A percentile compares a stretch with the other conserved stretches of the same genome.
Conservation (phyloP, 2,113 vertebrate species). For the Ochotona curzoniae region DNA sequence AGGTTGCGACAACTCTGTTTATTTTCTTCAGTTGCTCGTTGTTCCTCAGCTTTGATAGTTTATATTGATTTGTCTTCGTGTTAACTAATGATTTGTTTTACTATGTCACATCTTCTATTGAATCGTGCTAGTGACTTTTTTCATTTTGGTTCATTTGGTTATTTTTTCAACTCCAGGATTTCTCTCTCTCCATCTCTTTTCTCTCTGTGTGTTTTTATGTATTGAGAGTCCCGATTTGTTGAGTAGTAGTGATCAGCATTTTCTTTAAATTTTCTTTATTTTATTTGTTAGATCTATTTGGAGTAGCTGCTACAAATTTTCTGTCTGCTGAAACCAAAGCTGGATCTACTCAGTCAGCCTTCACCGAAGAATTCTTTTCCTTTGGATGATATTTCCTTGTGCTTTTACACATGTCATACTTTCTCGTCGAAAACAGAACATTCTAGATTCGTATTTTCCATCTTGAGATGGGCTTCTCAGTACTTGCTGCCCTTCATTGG, state of each 20-base stretch:
- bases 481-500: constrained; percentile 1
- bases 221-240: background rate
- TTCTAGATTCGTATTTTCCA: constrained; percentile 26
- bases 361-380: background rate
- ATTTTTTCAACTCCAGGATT: background rate
- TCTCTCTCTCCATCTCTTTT: background rate
- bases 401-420: background rate
- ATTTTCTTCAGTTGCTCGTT: background rate
- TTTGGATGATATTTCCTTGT: background rate
- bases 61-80: background rate
- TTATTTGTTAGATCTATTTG: background rate
- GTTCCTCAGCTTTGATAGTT: background rate
- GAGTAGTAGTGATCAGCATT: background rate
- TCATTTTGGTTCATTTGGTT: constrained; percentile 23
- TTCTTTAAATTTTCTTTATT: background rate
- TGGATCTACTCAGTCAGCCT: background rate
- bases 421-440: constrained; percentile 37
- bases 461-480: background rate
- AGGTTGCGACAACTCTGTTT: background rate
- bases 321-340: background rate
- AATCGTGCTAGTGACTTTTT: background rate
- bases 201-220: background rate
- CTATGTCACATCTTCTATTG: background rate
- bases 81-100: background rate
- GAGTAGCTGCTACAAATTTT: constrained; percentile 5